Conservation (phyloP, 2,797 vertebrate genomes). For the Triplophysa yarkandensis region DNA sequence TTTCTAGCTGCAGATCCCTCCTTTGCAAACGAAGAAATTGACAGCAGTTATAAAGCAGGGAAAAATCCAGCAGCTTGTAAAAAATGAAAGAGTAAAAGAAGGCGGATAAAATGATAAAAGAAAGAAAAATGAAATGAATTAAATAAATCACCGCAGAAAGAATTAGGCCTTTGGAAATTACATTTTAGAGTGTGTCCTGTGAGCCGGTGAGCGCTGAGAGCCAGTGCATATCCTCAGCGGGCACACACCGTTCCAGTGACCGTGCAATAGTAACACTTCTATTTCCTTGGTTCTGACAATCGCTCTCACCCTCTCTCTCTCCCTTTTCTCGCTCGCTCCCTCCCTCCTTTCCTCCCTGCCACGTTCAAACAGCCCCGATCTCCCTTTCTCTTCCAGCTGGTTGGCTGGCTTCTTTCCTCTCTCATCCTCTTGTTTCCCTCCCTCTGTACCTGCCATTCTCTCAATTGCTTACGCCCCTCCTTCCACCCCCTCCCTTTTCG, state of each 20-base stretch:
- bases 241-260: slow-evolving; percentile 66
- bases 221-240: slow-evolving; percentile 67
- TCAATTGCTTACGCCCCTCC: slow-evolving; percentile 49
- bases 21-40: slow-evolving; percentile 48
- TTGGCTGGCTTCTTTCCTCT: slow-evolving; percentile 66
- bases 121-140: slow-evolving; percentile 53
- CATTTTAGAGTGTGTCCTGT: slow-evolving; percentile 65
- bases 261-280: slow-evolving; percentile 79
- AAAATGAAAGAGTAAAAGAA: slow-evolving; percentile 41
- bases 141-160: slow-evolving; percentile 64
- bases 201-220: slow-evolving; percentile 58
- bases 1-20: slow-evolving; percentile 57
- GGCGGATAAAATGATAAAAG: slow-evolving; percentile 31
- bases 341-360: slow-evolving; percentile 51
- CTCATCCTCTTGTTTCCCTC: slow-evolving; percentile 49
- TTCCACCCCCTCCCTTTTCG: slow-evolving; percentile 38
- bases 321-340: slow-evolving; percentile 58
- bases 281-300: slow-evolving; percentile 64
- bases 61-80: slow-evolving; percentile 51
- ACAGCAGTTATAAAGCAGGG: slow-evolving; percentile 63
- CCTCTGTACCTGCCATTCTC: slow-evolving; percentile 48
- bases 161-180: slow-evolving; percentile 62
- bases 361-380: slow-evolving; percentile 61
- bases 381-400: slow-evolving; percentile 66
- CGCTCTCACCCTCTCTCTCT: slow-evolving; percentile 63